Evolutionary conservation across 2,113 vertebrate species (phyloP).

Genomic region (Trematomus loennbergii): DNA sequence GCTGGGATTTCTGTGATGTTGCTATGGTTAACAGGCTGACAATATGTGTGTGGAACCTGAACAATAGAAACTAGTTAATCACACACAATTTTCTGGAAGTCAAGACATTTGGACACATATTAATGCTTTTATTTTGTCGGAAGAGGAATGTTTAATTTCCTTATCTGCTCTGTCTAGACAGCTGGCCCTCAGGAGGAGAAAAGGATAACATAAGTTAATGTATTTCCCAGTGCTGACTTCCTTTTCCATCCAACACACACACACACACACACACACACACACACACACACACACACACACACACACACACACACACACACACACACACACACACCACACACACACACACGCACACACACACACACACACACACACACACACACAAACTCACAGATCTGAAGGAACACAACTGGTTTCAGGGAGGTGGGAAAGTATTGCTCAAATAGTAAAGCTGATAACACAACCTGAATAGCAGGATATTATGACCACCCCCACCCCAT

Average conservation of each 20-base stretch:
- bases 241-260: neutral
- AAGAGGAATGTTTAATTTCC: slow-evolving; percentile 56
- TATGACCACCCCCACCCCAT: neutral
- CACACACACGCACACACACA: neutral
- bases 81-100: slow-evolving; percentile 42
- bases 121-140: neutral
- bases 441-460: neutral
- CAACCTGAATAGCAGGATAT: slow-evolving; percentile 11
- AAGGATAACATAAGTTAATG: slow-evolving; percentile 3
- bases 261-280: neutral
- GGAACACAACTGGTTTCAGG: neutral
- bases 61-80: slow-evolving; percentile 18
- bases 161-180: slow-evolving; percentile 43
- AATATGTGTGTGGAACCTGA: neutral
- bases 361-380: neutral
- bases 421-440: slow-evolving; percentile 27
- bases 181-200: slow-evolving; percentile 16
- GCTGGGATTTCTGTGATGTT: slow-evolving; percentile 18
- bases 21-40: neutral
- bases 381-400: neutral
- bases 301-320: neutral
- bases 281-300: neutral
- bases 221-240: neutral
- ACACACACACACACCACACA: too few species aligned
- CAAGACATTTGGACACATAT: neutral